phyloP scores from a whole-genome alignment of 2,797 vertebrate genomes.

The Loris lydekkerianus region DNA sequence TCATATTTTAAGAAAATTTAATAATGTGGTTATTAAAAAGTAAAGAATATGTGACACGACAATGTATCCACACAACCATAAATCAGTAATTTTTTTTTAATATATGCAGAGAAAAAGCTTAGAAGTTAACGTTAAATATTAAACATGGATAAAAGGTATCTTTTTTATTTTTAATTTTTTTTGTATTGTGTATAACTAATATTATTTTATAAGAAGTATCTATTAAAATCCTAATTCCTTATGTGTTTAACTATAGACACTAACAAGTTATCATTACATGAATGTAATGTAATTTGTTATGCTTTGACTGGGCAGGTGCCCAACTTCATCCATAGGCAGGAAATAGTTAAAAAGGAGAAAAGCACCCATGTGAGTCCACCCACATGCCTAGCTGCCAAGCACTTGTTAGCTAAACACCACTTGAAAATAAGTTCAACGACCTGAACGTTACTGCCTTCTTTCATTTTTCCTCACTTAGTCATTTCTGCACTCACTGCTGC shows the following conservation, averaged over 20 bases:
- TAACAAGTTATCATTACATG: background rate
- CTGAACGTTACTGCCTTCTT: background rate
- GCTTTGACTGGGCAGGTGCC: background rate
- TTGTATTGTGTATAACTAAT: background rate
- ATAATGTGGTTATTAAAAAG: background rate
- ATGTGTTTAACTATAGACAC: background rate
- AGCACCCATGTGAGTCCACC: background rate
- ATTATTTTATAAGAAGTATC: background rate
- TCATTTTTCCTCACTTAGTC: background rate
- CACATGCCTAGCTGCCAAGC: background rate
- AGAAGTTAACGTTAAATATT: background rate
- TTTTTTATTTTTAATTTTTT: background rate
- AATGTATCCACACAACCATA: background rate
- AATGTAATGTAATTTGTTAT: background rate
- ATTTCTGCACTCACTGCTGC: background rate
- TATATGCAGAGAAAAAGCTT: background rate
- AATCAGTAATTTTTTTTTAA: background rate
- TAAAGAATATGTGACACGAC: background rate
- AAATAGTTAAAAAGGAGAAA: background rate
- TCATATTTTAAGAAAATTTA: slow-evolving; percentile 6
- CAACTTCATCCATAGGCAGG: background rate
- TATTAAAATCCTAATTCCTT: background rate
- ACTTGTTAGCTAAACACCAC: background rate
- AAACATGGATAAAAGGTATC: background rate
- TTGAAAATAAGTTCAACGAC: background rate